Conservation (phyloP, 2,113 vertebrate species). For the Pionites leucogaster region DNA sequence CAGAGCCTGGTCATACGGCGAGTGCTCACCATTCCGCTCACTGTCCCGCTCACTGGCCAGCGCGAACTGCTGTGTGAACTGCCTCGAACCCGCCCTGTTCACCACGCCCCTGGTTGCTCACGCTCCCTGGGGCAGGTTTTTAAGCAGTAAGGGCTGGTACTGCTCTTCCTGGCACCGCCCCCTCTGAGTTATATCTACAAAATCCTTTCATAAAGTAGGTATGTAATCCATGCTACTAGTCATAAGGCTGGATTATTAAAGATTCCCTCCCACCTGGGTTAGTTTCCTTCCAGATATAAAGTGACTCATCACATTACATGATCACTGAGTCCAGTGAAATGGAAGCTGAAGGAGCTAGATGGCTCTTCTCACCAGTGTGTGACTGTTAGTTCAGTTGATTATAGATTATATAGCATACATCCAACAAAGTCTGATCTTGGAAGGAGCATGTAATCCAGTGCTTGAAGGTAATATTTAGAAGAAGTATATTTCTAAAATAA, state of each 20-base stretch:
- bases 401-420: background rate
- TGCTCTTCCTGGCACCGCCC: too few species aligned
- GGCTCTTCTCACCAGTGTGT: background rate
- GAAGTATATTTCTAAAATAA: background rate
- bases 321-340: background rate
- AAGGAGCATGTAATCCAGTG: background rate
- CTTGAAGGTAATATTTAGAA: background rate
- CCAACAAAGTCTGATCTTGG: background rate
- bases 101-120: too few species aligned
- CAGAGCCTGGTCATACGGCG: too few species aligned
- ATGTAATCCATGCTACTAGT: rapidly evolving
- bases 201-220: background rate
- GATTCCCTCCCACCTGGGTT: background rate
- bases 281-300: background rate
- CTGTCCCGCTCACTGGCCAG: too few species aligned
- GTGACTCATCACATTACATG: background rate
- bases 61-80: too few species aligned
- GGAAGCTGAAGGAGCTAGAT: background rate
- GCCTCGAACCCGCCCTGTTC: too few species aligned
- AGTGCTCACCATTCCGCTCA: too few species aligned
- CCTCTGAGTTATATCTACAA: background rate
- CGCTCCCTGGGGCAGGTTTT: too few species aligned
- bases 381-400: background rate
- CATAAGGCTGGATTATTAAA: background rate
- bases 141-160: too few species aligned